phyloP scores from a whole-genome alignment of 2,888 invertebrate species.

The Julus scandinavius region DNA sequence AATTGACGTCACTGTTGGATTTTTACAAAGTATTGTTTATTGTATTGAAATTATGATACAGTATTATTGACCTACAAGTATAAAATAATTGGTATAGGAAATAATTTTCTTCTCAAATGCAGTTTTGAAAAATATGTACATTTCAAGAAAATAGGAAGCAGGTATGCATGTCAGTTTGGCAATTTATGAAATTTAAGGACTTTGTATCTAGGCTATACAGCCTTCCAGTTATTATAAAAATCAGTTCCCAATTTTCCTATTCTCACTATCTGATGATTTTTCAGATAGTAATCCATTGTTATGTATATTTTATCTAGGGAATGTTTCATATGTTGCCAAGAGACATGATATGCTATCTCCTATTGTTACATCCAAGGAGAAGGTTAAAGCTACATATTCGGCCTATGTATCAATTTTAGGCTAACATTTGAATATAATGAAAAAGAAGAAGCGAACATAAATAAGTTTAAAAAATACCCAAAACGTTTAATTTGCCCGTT shows the following conservation, averaged over 20 bases:
- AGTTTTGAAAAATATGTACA: conserved; percentile 39
- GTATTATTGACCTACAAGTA: background rate
- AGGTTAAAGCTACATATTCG: background rate
- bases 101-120: background rate
- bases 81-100: conserved; percentile 7
- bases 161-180: conserved; percentile 2
- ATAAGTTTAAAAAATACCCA: conserved; percentile 19
- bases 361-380: background rate
- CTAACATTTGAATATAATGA: background rate
- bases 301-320: background rate
- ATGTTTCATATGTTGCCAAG: background rate
- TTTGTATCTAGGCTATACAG: background rate
- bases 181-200: background rate
- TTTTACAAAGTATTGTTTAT: background rate
- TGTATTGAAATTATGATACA: conserved; percentile 4
- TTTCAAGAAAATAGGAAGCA: background rate
- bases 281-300: background rate
- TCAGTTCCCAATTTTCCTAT: background rate
- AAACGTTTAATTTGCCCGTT: background rate
- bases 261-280: background rate
- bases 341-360: background rate
- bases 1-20: background rate
- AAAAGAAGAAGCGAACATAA: conserved; percentile 19
- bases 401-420: background rate
- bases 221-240: background rate